Percentiles rank a stretch among this genome's conserved stretches.
These are phyloP conservation scores for Oophaga pumilio DNA, from an alignment of 2,113 vertebrate species.

Conservation along the genomic window DNA sequence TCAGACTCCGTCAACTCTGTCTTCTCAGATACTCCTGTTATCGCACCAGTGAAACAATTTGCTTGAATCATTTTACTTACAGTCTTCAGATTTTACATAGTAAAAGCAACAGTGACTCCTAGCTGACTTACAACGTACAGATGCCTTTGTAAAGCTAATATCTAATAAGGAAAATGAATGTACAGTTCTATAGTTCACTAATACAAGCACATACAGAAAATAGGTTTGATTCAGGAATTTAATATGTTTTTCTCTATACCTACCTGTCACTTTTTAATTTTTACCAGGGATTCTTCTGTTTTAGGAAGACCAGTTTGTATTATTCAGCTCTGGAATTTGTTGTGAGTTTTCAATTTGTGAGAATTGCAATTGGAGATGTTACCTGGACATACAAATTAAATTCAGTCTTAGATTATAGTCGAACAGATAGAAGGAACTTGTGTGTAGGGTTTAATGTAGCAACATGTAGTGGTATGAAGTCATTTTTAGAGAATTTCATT, in stretches of 20 bases:
- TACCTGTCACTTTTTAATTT: slow-evolving; percentile 39
- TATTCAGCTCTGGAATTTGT: slow-evolving; percentile 46
- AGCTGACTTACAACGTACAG: slow-evolving; percentile 3
- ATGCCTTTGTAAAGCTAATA: slow-evolving; percentile 32
- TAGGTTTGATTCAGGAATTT: slow-evolving; percentile 48
- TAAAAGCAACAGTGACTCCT: slow-evolving; percentile 60
- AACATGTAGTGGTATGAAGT: not conserved
- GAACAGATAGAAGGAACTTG: not conserved
- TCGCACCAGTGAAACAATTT: slow-evolving; percentile 65
- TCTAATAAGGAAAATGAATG: slow-evolving; percentile 41
- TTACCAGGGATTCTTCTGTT: slow-evolving; percentile 31
- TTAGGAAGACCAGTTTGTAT: slow-evolving; percentile 35
- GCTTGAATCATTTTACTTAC: slow-evolving; percentile 58
- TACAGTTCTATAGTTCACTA: slow-evolving; percentile 34
- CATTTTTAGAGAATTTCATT: not conserved
- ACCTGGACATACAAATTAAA: not conserved
- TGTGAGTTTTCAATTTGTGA: slow-evolving; percentile 10
- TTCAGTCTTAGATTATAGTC: not conserved
- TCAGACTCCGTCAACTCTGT: slow-evolving; percentile 69
- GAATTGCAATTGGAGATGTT: not conserved
- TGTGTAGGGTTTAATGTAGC: slow-evolving; percentile 4
- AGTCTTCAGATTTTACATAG: slow-evolving; percentile 59
- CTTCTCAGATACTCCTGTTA: slow-evolving; percentile 73
- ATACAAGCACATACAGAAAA: slow-evolving; percentile 37
- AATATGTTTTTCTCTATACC: slow-evolving; percentile 15